Percentiles rank a stretch among this genome's conserved stretches.
These are phyloP conservation scores for Neria commutata DNA, from an alignment of 2,888 invertebrate genomes.

Conservation along the genomic window DNA sequence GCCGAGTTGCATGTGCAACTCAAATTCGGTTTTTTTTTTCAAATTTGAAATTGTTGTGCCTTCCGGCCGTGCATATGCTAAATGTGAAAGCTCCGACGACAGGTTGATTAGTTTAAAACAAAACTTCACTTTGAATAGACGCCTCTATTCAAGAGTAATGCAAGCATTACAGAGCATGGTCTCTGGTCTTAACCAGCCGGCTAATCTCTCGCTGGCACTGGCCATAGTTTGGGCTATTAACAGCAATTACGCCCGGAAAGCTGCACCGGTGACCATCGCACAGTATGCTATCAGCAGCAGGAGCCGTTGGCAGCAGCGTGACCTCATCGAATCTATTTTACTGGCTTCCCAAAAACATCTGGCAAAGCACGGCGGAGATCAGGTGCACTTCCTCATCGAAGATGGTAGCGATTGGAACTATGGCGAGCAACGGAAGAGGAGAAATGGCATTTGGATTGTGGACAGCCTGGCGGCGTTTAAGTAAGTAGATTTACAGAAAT, in stretches of 20 bases:
- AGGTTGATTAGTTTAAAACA: too few species aligned
- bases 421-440: conserved; percentile 25
- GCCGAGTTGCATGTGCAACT: too few species aligned
- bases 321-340: conserved; percentile 40
- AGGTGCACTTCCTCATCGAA: not conserved
- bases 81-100: too few species aligned
- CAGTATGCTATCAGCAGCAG: conserved; percentile 39
- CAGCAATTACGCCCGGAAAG: conserved; percentile 39
- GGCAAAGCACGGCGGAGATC: not conserved
- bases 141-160: not conserved
- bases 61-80: too few species aligned
- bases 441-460: conserved; percentile 44
- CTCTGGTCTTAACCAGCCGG: conserved; percentile 11
- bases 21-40: too few species aligned
- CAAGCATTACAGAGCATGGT: not conserved
- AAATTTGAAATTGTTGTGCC: too few species aligned
- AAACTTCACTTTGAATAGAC: too few species aligned
- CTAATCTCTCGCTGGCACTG: conserved; percentile 48
- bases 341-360: not conserved
- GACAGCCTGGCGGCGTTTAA: conserved; percentile 45
- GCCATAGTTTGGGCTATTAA: conserved; percentile 53
- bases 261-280: conserved; percentile 38
- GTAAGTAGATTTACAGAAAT: conserved; percentile 32
- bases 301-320: conserved; percentile 41
- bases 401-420: conserved; percentile 7